phyloP scores from a whole-genome alignment of 2,888 invertebrate genomes.

The Thymelicus sylvestris region DNA sequence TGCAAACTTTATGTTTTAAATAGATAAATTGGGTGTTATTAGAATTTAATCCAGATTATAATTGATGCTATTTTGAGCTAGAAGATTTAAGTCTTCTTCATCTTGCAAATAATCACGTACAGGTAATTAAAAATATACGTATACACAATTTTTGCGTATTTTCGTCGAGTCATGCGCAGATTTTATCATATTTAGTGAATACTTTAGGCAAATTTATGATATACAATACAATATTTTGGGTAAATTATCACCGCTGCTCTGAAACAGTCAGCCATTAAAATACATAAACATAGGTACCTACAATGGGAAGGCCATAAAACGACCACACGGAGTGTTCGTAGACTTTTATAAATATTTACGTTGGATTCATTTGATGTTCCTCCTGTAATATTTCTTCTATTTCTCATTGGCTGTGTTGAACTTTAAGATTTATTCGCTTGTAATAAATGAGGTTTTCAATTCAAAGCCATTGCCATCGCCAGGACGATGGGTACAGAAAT shows the following conservation, averaged over 20 bases:
- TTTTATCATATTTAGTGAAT: neutral
- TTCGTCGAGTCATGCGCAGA: neutral
- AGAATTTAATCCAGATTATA: too few species aligned
- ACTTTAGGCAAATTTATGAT: neutral
- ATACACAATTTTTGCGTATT: too few species aligned
- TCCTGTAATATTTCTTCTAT: constrained; percentile 27
- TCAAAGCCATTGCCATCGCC: constrained; percentile 12
- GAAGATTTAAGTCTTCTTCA: too few species aligned
- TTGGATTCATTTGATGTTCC: constrained; percentile 51
- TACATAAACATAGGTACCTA: constrained; percentile 34
- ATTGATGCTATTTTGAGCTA: too few species aligned
- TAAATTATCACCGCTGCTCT: constrained; percentile 12
- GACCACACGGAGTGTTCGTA: constrained; percentile 42
- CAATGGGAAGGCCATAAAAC: constrained; percentile 33
- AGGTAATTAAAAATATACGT: too few species aligned
- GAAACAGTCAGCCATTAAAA: constrained; percentile 9
- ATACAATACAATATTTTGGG: neutral
- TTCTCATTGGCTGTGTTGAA: constrained; percentile 9
- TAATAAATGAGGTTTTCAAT: constrained; percentile 21
- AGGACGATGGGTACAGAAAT: constrained; percentile 31
- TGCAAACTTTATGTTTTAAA: too few species aligned
- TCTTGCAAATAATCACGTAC: too few species aligned
- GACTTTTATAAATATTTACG: constrained; percentile 58
- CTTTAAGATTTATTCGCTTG: constrained; percentile 25
- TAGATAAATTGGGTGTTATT: too few species aligned